These are phyloP conservation scores for Ferrisia virgata DNA, from an alignment of 2,888 invertebrate species.

Conservation along the genomic window DNA sequence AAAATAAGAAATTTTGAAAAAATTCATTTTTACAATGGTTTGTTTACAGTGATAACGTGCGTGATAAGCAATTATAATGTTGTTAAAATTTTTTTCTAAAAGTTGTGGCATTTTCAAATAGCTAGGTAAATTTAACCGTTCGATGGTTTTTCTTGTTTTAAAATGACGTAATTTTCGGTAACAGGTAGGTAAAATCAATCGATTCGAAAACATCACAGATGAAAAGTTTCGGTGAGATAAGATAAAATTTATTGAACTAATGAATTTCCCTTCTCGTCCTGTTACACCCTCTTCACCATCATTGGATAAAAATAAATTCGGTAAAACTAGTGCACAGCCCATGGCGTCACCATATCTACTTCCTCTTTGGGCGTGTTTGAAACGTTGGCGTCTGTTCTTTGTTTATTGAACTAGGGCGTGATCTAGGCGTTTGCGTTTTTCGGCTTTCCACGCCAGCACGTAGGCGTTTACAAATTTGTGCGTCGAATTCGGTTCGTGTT, in stretches of 20 bases:
- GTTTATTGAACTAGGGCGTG: constrained; percentile 45
- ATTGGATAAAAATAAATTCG: constrained; percentile 45
- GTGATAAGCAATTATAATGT: background rate
- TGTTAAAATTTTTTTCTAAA: background rate
- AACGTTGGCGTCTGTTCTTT: constrained; percentile 45
- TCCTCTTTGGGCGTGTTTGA: constrained; percentile 45
- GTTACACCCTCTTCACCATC: constrained; percentile 41
- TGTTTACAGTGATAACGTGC: background rate
- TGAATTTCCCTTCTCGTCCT: constrained; percentile 41
- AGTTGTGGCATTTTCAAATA: background rate
- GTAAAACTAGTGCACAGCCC: constrained; percentile 43
- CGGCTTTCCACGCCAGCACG: constrained; percentile 44
- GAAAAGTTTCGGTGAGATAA: background rate
- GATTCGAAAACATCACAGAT: constrained; percentile 1
- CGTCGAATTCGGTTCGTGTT: constrained; percentile 39
- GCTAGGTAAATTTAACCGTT: background rate
- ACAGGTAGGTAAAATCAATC: background rate
- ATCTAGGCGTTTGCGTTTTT: constrained; percentile 42
- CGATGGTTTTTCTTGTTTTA: background rate
- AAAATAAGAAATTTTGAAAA: background rate
- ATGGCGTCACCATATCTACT: constrained; percentile 45
- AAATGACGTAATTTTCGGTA: background rate
- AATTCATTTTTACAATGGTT: background rate
- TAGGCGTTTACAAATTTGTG: constrained; percentile 46
- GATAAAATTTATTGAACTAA: background rate